A percentile compares a stretch with the other conserved stretches of the same genome.
Evolutionary conservation across 2,888 invertebrate species (phyloP).

Genomic region (Cerastis rubricosa): DNA sequence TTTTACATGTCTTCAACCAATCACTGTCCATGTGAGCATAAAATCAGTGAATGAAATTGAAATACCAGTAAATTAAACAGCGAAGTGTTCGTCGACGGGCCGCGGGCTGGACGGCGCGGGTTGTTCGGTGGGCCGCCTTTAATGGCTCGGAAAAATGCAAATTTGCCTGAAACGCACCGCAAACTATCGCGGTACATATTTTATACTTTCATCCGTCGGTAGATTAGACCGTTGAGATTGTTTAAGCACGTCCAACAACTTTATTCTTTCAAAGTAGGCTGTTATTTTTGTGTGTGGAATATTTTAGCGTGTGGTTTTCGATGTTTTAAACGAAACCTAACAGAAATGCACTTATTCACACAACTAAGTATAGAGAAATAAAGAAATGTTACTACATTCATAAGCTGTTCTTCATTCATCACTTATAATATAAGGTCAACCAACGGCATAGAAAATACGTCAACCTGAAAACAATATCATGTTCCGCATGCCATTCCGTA

Average conservation of each 20-base stretch:
- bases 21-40: slow-evolving; percentile 39
- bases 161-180: slow-evolving; percentile 76
- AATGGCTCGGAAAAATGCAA: slow-evolving; percentile 85
- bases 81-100: slow-evolving; percentile 17
- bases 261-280: not conserved
- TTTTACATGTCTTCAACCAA: slow-evolving; percentile 20
- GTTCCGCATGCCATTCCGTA: too few species aligned
- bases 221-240: slow-evolving; percentile 40
- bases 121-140: slow-evolving; percentile 60
- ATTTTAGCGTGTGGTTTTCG: not conserved
- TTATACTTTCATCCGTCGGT: slow-evolving; percentile 52
- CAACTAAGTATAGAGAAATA: not conserved
- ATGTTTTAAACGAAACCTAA: not conserved
- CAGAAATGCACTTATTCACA: not conserved
- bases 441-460: not conserved
- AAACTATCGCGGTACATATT: slow-evolving; percentile 69
- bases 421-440: not conserved
- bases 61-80: slow-evolving; percentile 50
- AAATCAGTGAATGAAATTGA: slow-evolving; percentile 57
- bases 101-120: slow-evolving; percentile 14
- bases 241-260: slow-evolving; percentile 44
- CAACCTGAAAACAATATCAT: not conserved
- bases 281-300: not conserved
- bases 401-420: not conserved
- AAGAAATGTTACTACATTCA: not conserved